Percentiles rank a stretch among this genome's conserved stretches.
These are phyloP conservation scores for Torymus aiolomorphi DNA, from an alignment of 2,888 invertebrate species.

Conservation along the genomic window DNA sequence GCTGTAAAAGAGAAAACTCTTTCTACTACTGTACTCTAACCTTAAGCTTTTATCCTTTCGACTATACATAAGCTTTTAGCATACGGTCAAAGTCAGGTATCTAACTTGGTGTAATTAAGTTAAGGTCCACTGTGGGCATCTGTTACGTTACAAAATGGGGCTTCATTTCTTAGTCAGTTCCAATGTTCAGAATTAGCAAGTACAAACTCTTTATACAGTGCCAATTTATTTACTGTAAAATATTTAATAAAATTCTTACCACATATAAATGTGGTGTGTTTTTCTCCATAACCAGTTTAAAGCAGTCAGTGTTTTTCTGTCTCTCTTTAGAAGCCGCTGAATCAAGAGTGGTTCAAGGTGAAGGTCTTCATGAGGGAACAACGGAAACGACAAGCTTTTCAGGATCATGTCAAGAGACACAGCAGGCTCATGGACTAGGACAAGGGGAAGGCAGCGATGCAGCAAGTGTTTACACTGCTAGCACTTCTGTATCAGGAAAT, in stretches of 20 bases:
- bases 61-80: constrained; percentile 55
- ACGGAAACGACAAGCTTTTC: constrained; percentile 64
- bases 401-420: constrained; percentile 63
- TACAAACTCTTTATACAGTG: constrained; percentile 53
- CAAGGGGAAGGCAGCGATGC: constrained; percentile 70
- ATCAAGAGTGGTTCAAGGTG: constrained; percentile 67
- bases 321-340: constrained; percentile 67
- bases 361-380: constrained; percentile 67
- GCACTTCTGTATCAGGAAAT: constrained; percentile 73
- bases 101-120: constrained; percentile 70
- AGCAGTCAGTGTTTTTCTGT: background rate
- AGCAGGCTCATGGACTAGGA: constrained; percentile 48
- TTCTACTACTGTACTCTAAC: constrained; percentile 42
- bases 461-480: constrained; percentile 72
- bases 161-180: constrained; percentile 68
- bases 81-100: constrained; percentile 63
- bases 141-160: constrained; percentile 71
- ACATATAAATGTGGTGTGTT: background rate
- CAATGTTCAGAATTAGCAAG: constrained; percentile 59
- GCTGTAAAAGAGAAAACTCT: background rate
- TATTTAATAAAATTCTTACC: constrained; percentile 5
- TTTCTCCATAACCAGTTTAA: constrained; percentile 18
- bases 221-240: constrained; percentile 13
- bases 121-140: constrained; percentile 68
- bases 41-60: constrained; percentile 54